Conservation (phyloP, 2,797 vertebrate genomes). For the Pipistrellus kuhlii region DNA sequence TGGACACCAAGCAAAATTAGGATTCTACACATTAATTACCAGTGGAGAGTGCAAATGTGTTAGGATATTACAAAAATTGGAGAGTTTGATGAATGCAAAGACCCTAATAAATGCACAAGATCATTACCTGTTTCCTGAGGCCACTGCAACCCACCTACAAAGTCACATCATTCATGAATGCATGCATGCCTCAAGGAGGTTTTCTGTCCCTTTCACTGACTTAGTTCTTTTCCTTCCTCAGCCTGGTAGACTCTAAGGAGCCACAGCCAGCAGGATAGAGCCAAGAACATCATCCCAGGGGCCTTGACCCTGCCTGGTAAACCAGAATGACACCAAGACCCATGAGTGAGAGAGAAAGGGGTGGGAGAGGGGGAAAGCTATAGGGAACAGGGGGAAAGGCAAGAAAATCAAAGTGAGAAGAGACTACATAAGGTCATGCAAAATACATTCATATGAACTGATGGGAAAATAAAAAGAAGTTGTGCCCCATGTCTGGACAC, state of each 20-base stretch:
- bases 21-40: slow-evolving; percentile 62
- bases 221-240: neutral
- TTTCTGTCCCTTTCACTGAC: neutral
- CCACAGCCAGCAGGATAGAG: neutral
- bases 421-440: neutral
- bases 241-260: neutral
- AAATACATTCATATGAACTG: neutral
- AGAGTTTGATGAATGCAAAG: slow-evolving; percentile 52
- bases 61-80: slow-evolving; percentile 64
- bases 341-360: neutral
- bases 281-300: neutral
- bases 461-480: neutral
- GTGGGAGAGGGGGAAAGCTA: too few relatives aligned
- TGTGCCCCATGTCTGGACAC: neutral
- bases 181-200: neutral
- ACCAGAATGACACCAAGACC: slow-evolving; percentile 3
- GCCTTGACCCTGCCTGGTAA: neutral
- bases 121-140: neutral
- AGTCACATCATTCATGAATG: neutral
- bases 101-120: slow-evolving; percentile 49
- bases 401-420: neutral
- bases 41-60: slow-evolving; percentile 59
- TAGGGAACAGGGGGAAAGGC: neutral
- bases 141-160: neutral
- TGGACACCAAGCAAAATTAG: slow-evolving; percentile 75